Percentiles rank a stretch among this genome's conserved stretches.
Conservation (phyloP, 1,140 invertebrate species). For the Anastrepha ludens region DNA sequence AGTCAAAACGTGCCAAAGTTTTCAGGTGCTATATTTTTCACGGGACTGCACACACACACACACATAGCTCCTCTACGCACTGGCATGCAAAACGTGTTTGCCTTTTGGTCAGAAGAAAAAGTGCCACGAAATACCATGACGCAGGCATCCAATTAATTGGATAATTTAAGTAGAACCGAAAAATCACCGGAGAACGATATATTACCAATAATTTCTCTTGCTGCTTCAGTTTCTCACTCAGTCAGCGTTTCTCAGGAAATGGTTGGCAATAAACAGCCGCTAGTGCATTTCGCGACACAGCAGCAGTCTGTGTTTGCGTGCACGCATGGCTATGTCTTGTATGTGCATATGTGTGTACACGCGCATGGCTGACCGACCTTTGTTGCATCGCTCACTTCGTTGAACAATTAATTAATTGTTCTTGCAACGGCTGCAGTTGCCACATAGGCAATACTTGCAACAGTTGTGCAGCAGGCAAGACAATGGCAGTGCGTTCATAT, state of each 20-base stretch:
- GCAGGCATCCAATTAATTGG: conserved; percentile 35
- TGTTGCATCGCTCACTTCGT: conserved; percentile 31
- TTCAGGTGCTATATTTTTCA: no score
- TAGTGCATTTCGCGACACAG: background rate
- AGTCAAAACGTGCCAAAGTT: no score
- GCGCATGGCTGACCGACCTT: background rate
- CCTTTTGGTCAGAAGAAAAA: background rate
- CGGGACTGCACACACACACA: no score
- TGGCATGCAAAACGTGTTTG: background rate
- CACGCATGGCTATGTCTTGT: background rate
- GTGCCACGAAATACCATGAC: background rate
- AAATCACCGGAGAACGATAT: background rate
- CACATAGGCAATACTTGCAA: background rate
- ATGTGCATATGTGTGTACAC: background rate
- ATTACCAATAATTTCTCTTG: conserved; percentile 22
- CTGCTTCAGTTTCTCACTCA: background rate
- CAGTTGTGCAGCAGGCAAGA: background rate
- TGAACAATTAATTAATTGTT: conserved; percentile 41
- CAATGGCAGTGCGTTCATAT: no score
- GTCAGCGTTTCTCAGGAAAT: conserved; percentile 32
- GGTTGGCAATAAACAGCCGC: background rate
- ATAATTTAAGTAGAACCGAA: conserved; percentile 28
- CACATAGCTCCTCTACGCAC: no score
- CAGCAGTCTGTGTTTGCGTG: background rate
- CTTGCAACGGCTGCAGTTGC: background rate